Conservation (phyloP, 2,888 invertebrate genomes). For the Eudemis profundana region DNA sequence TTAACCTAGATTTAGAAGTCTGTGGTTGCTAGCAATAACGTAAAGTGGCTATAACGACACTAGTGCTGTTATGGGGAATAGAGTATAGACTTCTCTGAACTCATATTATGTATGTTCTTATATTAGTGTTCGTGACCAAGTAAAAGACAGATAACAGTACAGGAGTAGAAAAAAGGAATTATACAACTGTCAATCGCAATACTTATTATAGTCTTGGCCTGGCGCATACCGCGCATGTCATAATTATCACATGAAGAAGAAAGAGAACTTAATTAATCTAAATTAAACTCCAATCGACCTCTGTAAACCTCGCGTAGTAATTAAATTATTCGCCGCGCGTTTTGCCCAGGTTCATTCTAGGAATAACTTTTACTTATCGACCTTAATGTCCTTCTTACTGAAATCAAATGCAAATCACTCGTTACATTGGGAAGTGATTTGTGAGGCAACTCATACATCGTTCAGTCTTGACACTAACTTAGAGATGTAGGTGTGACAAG, state of each 20-base stretch:
- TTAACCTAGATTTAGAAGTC: too few species aligned
- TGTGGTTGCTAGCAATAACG: too few species aligned
- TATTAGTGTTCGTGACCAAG: too few species aligned
- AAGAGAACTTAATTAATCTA: background rate
- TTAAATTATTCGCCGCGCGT: slow-evolving; percentile 3
- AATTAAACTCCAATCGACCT: background rate
- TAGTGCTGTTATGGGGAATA: too few species aligned
- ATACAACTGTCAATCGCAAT: too few species aligned
- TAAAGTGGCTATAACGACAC: too few species aligned
- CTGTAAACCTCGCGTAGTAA: background rate
- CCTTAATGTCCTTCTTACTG: slow-evolving; percentile 30
- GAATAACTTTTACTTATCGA: slow-evolving; percentile 28
- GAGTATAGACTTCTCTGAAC: too few species aligned
- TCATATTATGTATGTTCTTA: too few species aligned
- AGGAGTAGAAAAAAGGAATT: too few species aligned
- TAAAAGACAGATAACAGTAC: too few species aligned
- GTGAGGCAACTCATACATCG: background rate
- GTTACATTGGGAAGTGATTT: background rate
- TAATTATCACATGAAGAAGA: too few species aligned
- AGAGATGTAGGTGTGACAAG: background rate
- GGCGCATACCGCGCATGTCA: background rate
- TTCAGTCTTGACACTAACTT: background rate
- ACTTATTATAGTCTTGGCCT: background rate
- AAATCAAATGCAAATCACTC: slow-evolving; percentile 5
- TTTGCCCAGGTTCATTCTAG: slow-evolving; percentile 20